Evolutionary conservation across 2,797 vertebrate genomes (phyloP).

Genomic region (Bradypodion ventrale): DNA sequence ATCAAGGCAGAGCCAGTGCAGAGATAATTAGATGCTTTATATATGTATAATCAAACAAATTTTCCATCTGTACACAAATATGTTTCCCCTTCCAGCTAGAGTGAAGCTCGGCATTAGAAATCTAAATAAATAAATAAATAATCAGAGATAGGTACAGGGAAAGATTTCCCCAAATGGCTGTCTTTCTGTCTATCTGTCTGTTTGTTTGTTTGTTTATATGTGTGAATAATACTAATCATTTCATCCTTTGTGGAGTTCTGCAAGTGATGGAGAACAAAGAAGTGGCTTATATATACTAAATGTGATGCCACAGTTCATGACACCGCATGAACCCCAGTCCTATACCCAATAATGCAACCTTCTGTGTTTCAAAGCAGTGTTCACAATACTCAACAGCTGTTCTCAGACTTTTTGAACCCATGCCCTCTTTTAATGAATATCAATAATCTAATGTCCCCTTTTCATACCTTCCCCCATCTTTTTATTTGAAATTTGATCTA

Average conservation of each 20-base stretch:
- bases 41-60: conserved; percentile 23
- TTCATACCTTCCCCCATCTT: no score
- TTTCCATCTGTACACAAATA: conserved; percentile 12
- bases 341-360: background rate
- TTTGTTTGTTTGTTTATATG: background rate
- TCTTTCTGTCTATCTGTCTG: no score
- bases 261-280: rapidly evolving
- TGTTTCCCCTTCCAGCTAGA: background rate
- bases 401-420: no score
- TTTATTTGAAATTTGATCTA: no score
- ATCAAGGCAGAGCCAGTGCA: conserved; percentile 15
- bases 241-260: no score
- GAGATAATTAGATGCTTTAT: conserved; percentile 35
- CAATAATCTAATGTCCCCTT: no score
- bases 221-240: background rate
- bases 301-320: background rate
- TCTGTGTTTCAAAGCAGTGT: background rate
- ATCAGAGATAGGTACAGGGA: background rate
- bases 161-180: background rate
- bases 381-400: background rate
- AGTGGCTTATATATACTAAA: background rate
- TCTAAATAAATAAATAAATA: no score
- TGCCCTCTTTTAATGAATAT: no score
- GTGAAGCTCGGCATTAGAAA: background rate
- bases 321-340: background rate